Evolutionary conservation across 2,797 vertebrate genomes (phyloP).

Genomic region (Pitangus sulphuratus): DNA sequence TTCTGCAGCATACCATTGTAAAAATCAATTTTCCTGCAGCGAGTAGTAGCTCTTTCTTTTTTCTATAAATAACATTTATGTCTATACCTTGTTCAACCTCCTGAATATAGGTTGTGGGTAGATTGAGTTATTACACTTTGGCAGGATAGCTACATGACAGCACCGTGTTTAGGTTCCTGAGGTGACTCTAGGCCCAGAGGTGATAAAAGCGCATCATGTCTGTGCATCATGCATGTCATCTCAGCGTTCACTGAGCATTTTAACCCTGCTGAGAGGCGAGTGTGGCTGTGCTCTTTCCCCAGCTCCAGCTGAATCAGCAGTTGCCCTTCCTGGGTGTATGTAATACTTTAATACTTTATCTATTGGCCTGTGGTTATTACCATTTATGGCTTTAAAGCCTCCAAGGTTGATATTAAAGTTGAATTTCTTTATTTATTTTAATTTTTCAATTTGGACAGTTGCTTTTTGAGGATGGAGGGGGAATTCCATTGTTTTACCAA

Average conservation of each 20-base stretch:
- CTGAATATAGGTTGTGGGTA: neutral
- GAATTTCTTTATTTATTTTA: neutral
- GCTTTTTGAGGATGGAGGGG: neutral
- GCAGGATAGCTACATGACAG: neutral
- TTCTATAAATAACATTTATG: conserved; percentile 21
- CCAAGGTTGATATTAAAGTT: neutral
- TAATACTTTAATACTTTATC: neutral
- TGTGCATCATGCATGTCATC: neutral
- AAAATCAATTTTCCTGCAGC: conserved; percentile 10
- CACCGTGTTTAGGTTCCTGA: neutral
- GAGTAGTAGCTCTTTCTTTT: neutral
- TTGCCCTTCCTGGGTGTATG: neutral
- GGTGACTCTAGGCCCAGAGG: neutral
- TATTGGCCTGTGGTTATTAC: fast-evolving
- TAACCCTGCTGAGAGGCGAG: neutral
- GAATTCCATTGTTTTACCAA: neutral
- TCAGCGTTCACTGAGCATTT: neutral
- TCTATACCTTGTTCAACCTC: neutral
- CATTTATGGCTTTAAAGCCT: neutral
- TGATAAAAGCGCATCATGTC: neutral
- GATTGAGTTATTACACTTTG: neutral
- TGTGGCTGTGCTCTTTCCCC: neutral
- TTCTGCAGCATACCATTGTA: neutral
- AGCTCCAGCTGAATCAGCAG: neutral
- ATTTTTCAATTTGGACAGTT: neutral